Percentiles rank a stretch among this genome's conserved stretches.
Conservation (phyloP, 2,113 vertebrate genomes). For the Piaya cayana region DNA sequence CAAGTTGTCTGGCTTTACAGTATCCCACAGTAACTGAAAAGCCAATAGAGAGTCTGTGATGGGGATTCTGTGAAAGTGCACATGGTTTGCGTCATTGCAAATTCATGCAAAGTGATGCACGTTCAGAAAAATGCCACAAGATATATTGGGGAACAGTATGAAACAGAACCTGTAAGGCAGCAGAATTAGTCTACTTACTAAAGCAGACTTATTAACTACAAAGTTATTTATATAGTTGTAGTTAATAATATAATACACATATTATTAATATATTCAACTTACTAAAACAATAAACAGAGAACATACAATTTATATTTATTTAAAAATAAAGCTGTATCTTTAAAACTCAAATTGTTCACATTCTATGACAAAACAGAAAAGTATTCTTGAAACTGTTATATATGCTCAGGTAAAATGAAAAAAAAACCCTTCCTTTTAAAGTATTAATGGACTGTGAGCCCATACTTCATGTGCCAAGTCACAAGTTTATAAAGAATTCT, state of each 20-base stretch:
- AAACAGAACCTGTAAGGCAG: not conserved
- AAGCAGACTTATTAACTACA: not conserved
- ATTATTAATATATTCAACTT: not conserved
- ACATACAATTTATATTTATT: not conserved
- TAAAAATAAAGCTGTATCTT: not conserved
- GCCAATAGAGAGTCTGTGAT: not conserved
- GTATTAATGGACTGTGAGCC: not conserved
- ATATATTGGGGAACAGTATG: not conserved
- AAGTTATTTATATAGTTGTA: not conserved
- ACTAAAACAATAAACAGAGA: not conserved
- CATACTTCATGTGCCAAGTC: not conserved
- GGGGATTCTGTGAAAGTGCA: not conserved
- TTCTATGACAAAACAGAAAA: not conserved
- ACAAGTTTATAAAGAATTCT: conserved; percentile 14
- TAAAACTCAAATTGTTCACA: not conserved
- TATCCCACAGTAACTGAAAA: not conserved
- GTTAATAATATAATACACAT: not conserved
- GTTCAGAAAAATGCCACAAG: not conserved
- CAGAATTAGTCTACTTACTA: not conserved
- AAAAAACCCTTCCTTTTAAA: not conserved
- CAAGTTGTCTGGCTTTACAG: not conserved
- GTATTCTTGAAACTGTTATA: not conserved
- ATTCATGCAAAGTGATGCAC: not conserved
- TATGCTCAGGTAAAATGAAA: not conserved
- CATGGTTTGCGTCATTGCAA: not conserved